Evolutionary conservation across 2,888 invertebrate genomes (phyloP).

Genomic region (Pyralis farinalis): DNA sequence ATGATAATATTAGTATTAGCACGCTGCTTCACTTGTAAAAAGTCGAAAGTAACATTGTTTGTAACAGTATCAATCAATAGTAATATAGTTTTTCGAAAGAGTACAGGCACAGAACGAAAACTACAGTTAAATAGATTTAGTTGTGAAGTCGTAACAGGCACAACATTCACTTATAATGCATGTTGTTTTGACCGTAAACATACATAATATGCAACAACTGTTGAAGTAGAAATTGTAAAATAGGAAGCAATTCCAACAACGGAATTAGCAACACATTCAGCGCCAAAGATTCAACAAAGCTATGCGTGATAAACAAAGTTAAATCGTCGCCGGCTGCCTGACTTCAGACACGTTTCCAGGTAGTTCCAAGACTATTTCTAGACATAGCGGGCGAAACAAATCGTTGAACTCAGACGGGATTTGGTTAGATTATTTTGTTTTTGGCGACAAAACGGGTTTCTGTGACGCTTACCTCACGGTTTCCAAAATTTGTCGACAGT

Average conservation of each 20-base stretch:
- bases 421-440: background rate
- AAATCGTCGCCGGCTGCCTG: conserved; percentile 15
- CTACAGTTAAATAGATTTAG: too few relatives aligned
- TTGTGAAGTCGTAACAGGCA: too few relatives aligned
- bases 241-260: background rate
- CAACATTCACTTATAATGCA: too few relatives aligned
- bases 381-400: background rate
- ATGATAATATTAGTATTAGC: too few relatives aligned
- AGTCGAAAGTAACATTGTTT: too few relatives aligned
- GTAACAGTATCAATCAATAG: too few relatives aligned
- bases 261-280: background rate
- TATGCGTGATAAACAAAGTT: conserved; percentile 15
- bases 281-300: conserved; percentile 14
- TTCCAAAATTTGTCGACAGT: too few relatives aligned
- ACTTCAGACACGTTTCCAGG: conserved; percentile 8
- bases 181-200: too few relatives aligned
- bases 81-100: too few relatives aligned
- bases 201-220: background rate
- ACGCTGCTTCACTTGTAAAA: too few relatives aligned
- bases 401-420: background rate
- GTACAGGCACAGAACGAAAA: too few relatives aligned
- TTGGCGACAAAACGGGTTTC: background rate
- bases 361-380: conserved; percentile 12
- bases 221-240: background rate
- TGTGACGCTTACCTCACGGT: too few relatives aligned